Base-by-base conservation (phyloP, 23 tunicate genomes). In the Aplidium turbinatum region DNA sequence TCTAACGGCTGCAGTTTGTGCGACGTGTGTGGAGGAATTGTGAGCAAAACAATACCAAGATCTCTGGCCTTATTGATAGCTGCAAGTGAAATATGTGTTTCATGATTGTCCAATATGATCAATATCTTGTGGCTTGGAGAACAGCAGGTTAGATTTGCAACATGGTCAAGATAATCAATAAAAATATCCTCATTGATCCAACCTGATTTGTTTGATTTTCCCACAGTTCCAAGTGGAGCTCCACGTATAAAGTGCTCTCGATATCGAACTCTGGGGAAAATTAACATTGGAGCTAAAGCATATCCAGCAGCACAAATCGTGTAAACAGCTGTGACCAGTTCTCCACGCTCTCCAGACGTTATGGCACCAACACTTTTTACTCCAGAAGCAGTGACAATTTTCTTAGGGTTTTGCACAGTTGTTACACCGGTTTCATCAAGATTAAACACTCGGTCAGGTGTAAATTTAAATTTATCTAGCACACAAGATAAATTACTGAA, bases 391-490 rank as follows among this genome's bases (percentile, higher is more conserved):
- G 72, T 65, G 5, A 36, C 72, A 65, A 65, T 21, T 11, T 23
- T 36, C 22, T 65, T 65, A 3, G 72, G 72, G 20, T 65, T 38
- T 38, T 65, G 72, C 22, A 36, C 72, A 13, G 72, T 35, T 11
- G 72, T 65, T 7, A 65, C 72, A 3, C 72, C 72, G n/a, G 50
- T 65, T 36, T 65, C 72, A 18, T 65, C 50, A 11, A 65, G 33
- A 38, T 65, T 65, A 28, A 65, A 65, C 3, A 65, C 24, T 2
- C 50, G 48, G 6, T 38, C 50, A 35, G 72, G 30, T 18, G 48
- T 38, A 35, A 65, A 38, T 13, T 65, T 36, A 26, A n/a, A 21
- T 26, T 65, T 21, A 38, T 65, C 72, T 21, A 65, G n/a, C 3
- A 65, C 72, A 11, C 27, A 18, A 35, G 72, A n/a, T 3, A 65